Conservation (phyloP, 2,888 invertebrate genomes). For the Oscheius sp. region DNA sequence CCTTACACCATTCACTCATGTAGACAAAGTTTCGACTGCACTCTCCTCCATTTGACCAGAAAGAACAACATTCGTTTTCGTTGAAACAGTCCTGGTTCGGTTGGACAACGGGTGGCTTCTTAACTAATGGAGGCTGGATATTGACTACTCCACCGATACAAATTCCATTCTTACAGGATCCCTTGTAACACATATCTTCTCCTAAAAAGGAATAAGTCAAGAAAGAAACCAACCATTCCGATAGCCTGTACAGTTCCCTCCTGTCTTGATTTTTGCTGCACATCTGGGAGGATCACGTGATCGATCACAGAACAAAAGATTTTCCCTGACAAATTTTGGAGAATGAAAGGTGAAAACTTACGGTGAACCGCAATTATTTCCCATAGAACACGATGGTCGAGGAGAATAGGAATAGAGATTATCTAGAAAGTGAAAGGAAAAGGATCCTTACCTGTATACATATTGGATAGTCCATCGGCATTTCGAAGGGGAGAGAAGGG, state of each 20-base stretch:
- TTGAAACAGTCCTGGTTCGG: conserved; percentile 56
- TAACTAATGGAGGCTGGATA: background rate
- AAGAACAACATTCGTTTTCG: conserved; percentile 62
- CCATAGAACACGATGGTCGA: conserved; percentile 54
- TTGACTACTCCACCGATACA: conserved; percentile 49
- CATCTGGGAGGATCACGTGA: conserved; percentile 59
- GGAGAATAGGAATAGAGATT: conserved; percentile 62
- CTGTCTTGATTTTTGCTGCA: conserved; percentile 58
- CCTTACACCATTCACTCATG: conserved; percentile 58
- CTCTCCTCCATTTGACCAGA: conserved; percentile 59
- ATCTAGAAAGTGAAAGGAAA: too few species aligned
- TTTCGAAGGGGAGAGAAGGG: conserved; percentile 63
- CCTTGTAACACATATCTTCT: conserved; percentile 59
- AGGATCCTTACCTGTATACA: conserved; percentile 50
- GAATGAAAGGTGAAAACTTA: conserved; percentile 8
- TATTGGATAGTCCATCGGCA: conserved; percentile 61
- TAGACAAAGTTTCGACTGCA: conserved; percentile 56
- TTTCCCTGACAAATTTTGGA: conserved; percentile 1
- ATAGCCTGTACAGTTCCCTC: conserved; percentile 62
- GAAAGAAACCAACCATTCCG: conserved; percentile 32
- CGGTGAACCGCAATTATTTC: conserved; percentile 48
- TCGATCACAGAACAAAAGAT: conserved; percentile 65
- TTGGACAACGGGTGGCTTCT: background rate
- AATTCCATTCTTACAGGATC: conserved; percentile 55
- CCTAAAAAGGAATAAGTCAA: conserved; percentile 27